phyloP scores from a whole-genome alignment of 2,888 invertebrate species.

The Nemotelus pantherinus region DNA sequence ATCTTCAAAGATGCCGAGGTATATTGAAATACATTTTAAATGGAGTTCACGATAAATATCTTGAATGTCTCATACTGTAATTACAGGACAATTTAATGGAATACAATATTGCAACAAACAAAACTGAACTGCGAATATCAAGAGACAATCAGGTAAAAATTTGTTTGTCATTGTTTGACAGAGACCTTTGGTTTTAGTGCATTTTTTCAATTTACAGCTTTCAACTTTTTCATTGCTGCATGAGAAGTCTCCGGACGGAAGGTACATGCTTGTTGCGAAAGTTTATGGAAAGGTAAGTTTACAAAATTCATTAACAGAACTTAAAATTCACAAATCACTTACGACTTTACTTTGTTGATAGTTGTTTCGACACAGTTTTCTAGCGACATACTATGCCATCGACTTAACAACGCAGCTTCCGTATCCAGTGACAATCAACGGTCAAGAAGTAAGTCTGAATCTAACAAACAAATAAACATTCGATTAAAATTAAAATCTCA shows the following conservation, averaged over 20 bases:
- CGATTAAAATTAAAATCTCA: neutral
- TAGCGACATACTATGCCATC: slow-evolving; percentile 77
- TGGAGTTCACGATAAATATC: no score
- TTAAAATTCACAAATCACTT: slow-evolving; percentile 4
- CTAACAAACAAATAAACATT: slow-evolving; percentile 52
- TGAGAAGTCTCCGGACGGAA: slow-evolving; percentile 73
- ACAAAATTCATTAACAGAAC: neutral
- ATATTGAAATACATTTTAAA: slow-evolving; percentile 51
- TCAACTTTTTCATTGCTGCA: slow-evolving; percentile 60
- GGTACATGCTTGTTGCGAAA: slow-evolving; percentile 71
- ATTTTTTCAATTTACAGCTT: slow-evolving; percentile 2
- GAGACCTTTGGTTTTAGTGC: neutral
- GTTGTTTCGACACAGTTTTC: slow-evolving; percentile 83
- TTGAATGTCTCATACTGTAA: neutral
- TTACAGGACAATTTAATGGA: slow-evolving; percentile 25
- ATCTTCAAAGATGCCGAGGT: slow-evolving; percentile 71
- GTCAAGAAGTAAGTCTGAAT: slow-evolving; percentile 47
- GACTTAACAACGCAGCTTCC: slow-evolving; percentile 69
- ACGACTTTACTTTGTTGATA: slow-evolving; percentile 62
- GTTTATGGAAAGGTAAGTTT: slow-evolving; percentile 72
- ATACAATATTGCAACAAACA: slow-evolving; percentile 24
- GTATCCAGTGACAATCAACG: slow-evolving; percentile 59
- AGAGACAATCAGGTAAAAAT: slow-evolving; percentile 9
- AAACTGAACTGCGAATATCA: neutral
- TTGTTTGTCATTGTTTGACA: neutral